phyloP scores from a whole-genome alignment of 2,888 invertebrate genomes.

The Lepidochitona cinerea region DNA sequence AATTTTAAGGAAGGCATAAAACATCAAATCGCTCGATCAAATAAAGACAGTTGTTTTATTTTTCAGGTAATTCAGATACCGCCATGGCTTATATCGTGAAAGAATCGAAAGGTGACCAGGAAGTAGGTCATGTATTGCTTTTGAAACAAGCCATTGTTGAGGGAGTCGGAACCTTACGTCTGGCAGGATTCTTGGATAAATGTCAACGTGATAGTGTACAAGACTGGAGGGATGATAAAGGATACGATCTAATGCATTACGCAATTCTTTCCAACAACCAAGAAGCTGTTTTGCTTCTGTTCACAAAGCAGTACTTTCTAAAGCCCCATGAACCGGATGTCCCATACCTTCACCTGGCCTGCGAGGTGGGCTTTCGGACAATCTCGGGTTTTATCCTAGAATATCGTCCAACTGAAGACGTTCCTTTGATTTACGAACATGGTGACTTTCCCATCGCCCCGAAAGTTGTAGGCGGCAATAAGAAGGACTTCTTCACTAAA shows the following conservation, averaged over 20 bases:
- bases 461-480: background rate
- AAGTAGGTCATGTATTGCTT: background rate
- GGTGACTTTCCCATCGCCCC: background rate
- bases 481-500: background rate
- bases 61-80: no score
- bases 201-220: constrained; percentile 28
- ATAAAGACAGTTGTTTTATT: no score
- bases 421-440: background rate
- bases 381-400: constrained; percentile 51
- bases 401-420: constrained; percentile 35
- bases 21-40: no score
- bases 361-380: constrained; percentile 47
- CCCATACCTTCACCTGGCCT: constrained; percentile 59
- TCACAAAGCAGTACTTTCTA: constrained; percentile 52
- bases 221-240: constrained; percentile 42
- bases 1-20: no score
- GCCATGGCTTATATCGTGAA: no score
- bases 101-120: background rate
- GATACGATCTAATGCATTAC: constrained; percentile 58
- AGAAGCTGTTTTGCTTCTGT: constrained; percentile 49
- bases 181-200: constrained; percentile 30
- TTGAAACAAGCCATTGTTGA: constrained; percentile 11
- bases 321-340: constrained; percentile 43
- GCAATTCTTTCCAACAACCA: constrained; percentile 55
- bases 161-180: constrained; percentile 27